These are phyloP conservation scores for Cheilinus undulatus DNA, from an alignment of 2,113 vertebrate species.

Conservation along the genomic window DNA sequence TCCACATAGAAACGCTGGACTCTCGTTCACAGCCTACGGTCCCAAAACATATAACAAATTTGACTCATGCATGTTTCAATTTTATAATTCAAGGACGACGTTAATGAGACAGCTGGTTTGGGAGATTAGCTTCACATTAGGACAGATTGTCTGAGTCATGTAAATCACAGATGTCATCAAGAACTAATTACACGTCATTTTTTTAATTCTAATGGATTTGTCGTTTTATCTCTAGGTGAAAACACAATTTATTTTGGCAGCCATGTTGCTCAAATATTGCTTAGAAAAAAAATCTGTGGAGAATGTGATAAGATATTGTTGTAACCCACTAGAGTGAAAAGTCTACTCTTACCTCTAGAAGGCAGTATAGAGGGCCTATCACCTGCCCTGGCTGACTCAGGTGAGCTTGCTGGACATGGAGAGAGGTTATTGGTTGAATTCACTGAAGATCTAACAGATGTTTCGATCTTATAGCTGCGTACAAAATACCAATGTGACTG, in stretches of 20 bases:
- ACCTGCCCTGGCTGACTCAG: conserved; percentile 67
- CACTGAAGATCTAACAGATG: conserved; percentile 77
- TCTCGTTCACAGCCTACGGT: conserved; percentile 85
- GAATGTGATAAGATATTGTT: neutral
- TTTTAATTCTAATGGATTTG: too few relatives aligned
- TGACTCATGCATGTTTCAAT: neutral
- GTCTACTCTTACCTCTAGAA: conserved; percentile 69
- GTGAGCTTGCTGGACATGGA: conserved; percentile 85
- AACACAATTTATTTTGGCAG: too few relatives aligned
- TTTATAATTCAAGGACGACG: neutral
- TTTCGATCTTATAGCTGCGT: conserved; percentile 90
- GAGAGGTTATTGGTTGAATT: conserved; percentile 85
- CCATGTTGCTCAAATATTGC: too few relatives aligned
- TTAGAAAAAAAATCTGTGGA: too few relatives aligned
- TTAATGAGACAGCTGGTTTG: neutral
- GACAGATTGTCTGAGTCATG: neutral
- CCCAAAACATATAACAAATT: neutral
- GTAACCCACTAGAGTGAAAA: too few relatives aligned
- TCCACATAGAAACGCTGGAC: conserved; percentile 88
- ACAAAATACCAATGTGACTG: conserved; percentile 78
- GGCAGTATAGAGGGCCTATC: conserved; percentile 71
- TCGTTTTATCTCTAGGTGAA: too few relatives aligned
- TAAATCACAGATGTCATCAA: neutral
- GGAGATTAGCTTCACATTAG: neutral
- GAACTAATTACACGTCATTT: too few relatives aligned